Base-by-base conservation (phyloP, 2,888 invertebrate species). In the Horisme vitalbata region DNA sequence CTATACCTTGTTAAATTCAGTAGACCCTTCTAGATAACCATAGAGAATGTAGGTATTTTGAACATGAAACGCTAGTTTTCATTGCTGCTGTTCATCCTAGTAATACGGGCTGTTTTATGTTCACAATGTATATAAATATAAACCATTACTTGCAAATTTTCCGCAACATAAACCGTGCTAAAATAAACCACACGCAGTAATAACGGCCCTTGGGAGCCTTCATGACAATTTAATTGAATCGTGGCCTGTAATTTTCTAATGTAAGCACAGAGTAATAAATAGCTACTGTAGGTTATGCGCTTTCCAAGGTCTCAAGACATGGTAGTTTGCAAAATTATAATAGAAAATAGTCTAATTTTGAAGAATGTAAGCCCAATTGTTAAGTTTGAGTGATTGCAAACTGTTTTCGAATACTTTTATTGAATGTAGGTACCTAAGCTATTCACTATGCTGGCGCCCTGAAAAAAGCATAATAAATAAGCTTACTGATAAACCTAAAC, bases 141-240 rank as follows among this genome's bases (percentile, higher is more conserved):
- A 41, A 34, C 6, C 10, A 27, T 45, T 37, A 45, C 39, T 50
- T 41, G 47, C 33, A 52, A 52, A 47, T 48, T 37, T 48, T 41
- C 45, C 37, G 45, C 18, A 44, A 30, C 27, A 67, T 66, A 55
- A 52, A 46, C 64, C 62, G 57, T 57, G 61, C 68, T 62, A 59
- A 65, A 61, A 62, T 66, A 70, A 72, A 58, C 59, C 52, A 59
- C 45, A 62, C 52, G 60, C 61, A 55, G 63, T 73, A 78, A 76
- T 79, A 69, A 72, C 61, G 63, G 69, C 55, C 57, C 66, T 50
- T 46, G 61, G 54, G 63, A 49, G 68, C 63, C 63, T 72, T 71
- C 73, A 62, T 72, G 77, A 79, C 77, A 80, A 66, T 76, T 69
- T 79, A 80, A 79, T 80, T 74, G 78, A 80, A 76, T 73, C 67